A percentile compares a stretch with the other conserved stretches of the same genome.
Evolutionary conservation across 2,797 vertebrate genomes (phyloP).

Genomic region (Zalophus californianus): DNA sequence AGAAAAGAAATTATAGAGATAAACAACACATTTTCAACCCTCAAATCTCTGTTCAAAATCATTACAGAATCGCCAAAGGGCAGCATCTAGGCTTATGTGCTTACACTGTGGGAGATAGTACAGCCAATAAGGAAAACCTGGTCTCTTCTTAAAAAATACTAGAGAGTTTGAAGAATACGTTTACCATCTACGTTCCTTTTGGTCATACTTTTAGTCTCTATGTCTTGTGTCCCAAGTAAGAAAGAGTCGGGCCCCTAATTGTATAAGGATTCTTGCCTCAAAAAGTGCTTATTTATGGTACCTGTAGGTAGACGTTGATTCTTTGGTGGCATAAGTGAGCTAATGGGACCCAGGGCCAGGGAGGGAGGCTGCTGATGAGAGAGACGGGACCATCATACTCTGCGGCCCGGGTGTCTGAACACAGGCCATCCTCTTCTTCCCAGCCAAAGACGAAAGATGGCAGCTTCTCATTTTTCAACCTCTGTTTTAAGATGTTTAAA

Average conservation of each 20-base stretch:
- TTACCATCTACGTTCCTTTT: neutral
- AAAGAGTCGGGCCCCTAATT: neutral
- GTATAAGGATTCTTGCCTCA: neutral
- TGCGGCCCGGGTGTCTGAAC: neutral
- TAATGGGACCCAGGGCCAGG: neutral
- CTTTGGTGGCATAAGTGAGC: neutral
- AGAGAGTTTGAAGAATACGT: neutral
- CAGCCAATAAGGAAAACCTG: neutral
- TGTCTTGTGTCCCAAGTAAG: neutral
- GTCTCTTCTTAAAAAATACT: neutral
- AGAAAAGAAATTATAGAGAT: slow-evolving; percentile 57
- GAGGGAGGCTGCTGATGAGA: neutral
- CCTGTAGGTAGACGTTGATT: neutral
- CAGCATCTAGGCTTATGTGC: neutral
- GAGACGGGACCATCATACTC: rapidly evolving
- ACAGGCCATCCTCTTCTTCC: neutral
- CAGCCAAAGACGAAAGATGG: neutral
- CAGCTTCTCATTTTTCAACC: neutral
- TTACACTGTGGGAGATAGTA: neutral
- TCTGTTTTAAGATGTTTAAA: neutral
- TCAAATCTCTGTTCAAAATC: neutral
- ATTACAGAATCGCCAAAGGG: neutral
- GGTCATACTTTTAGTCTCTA: neutral
- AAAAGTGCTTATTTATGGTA: neutral
- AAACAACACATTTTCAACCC: neutral